Base-by-base conservation (phyloP, 2,797 vertebrate genomes). In the Danionella dracula region DNA sequence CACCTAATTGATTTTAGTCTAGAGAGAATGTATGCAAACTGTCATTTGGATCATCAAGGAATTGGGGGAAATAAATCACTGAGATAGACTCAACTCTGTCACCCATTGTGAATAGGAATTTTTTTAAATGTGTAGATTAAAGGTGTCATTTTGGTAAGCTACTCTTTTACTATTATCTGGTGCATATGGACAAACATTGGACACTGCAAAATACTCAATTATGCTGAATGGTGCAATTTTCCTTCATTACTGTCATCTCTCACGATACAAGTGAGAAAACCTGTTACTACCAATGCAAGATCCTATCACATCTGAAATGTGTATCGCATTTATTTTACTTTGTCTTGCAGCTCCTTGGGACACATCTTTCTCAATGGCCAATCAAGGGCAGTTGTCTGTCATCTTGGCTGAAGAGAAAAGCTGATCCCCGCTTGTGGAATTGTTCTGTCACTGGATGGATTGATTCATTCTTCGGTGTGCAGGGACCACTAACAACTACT, bases 381-480 rank as follows among this genome's bases (percentile, higher is more conserved):
- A 62, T 45, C 45, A 49, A 53, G 58, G 45, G 40, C 61, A 55
- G 73, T 46, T 70, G 61, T 58, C 66, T 68, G 64, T 79, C 73
- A 70, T 62, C 58, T 32, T 46, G 65, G 46, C 65, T 61, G 46
- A 54, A 55, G 45, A 58, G 49, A 68, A 66, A 60, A 67, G 65
- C 68, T 31, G 66, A 77, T 76, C 66, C 49, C 19, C 46, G 68
- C 64, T 68, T 9, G 13, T 72, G 71, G 73, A 77, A 75, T 74
- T 77, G 75, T 71, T 58, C 78, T 79, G 78, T 77, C 75, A 77
- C 70, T 67, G 45, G 71, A 71, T 73, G 71, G 73, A 79, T 79
- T 72, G 73, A 79, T 71, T 78, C 70, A 64, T 79, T 77, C 72
- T 46, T 61, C 49, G 44, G 76, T 46, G 61, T 66, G 41, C 49